phyloP scores from a whole-genome alignment of 2,797 vertebrate genomes.

The Pempheris klunzingeri region DNA sequence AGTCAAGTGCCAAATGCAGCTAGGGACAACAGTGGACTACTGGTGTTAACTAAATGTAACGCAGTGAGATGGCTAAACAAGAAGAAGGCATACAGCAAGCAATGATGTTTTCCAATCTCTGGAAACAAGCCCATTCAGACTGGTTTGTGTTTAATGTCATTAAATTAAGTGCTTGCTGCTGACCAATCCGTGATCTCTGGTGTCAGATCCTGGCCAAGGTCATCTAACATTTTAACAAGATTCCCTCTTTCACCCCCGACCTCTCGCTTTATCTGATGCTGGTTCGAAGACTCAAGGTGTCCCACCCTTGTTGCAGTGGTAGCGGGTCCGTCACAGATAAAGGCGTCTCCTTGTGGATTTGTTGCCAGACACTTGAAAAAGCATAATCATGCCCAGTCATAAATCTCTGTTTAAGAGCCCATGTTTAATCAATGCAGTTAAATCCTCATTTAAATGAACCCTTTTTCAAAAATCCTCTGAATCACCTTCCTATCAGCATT shows the following conservation, averaged over 20 bases:
- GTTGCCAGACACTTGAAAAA: conserved; percentile 69
- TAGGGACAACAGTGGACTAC: neutral
- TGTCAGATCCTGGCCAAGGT: conserved; percentile 86
- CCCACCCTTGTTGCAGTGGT: conserved; percentile 64
- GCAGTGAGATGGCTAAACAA: conserved; percentile 33
- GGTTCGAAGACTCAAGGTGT: conserved; percentile 79
- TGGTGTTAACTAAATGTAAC: conserved; percentile 35
- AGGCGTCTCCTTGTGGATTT: conserved; percentile 75
- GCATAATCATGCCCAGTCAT: conserved; percentile 62
- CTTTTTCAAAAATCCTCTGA: conserved; percentile 71
- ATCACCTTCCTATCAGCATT: conserved; percentile 67
- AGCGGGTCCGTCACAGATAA: conserved; percentile 71
- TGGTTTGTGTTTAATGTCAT: conserved; percentile 83
- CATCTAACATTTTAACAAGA: conserved; percentile 89
- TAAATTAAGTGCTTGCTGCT: conserved; percentile 85
- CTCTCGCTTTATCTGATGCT: conserved; percentile 76
- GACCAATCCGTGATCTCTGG: conserved; percentile 83
- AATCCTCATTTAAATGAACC: conserved; percentile 79
- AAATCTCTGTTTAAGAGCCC: conserved; percentile 69
- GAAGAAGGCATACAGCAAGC: conserved; percentile 50
- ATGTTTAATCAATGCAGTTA: conserved; percentile 78
- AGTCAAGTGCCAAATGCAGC: neutral
- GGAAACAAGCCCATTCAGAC: conserved; percentile 74
- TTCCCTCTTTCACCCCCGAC: conserved; percentile 68
- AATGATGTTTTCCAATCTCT: conserved; percentile 61